Conservation (phyloP, 2,888 invertebrate genomes). For the Cactoblastis cactorum region DNA sequence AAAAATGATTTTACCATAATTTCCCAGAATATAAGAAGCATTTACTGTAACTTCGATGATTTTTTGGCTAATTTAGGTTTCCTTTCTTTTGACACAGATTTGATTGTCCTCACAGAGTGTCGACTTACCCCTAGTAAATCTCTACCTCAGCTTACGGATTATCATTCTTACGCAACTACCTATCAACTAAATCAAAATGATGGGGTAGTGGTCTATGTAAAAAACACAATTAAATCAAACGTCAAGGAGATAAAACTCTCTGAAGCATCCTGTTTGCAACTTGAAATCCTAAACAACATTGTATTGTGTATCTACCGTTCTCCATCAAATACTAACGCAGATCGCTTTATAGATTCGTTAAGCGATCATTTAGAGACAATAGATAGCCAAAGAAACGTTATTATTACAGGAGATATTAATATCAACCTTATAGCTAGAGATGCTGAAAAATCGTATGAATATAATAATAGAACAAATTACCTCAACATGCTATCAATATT, state of each 20-base stretch:
- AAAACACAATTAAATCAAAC: neutral
- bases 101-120: neutral
- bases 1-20: conserved; percentile 15
- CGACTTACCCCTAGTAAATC: neutral
- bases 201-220: neutral
- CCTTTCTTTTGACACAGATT: neutral
- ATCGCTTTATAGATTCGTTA: neutral
- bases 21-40: conserved; percentile 16
- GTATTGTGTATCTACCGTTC: conserved; percentile 1
- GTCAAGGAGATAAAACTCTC: neutral
- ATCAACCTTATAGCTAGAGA: neutral
- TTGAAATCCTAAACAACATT: neutral
- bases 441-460: neutral
- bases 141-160: neutral
- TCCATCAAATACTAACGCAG: neutral
- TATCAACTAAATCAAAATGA: neutral
- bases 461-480: neutral
- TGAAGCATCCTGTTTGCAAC: too few relatives aligned
- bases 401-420: neutral
- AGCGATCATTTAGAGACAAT: neutral
- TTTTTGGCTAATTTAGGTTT: neutral
- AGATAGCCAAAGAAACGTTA: neutral
- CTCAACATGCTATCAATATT: neutral
- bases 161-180: neutral
- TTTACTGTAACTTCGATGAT: conserved; percentile 14